Conservation (phyloP, 1,140 invertebrate genomes). For the Drosophila kanapiae region DNA sequence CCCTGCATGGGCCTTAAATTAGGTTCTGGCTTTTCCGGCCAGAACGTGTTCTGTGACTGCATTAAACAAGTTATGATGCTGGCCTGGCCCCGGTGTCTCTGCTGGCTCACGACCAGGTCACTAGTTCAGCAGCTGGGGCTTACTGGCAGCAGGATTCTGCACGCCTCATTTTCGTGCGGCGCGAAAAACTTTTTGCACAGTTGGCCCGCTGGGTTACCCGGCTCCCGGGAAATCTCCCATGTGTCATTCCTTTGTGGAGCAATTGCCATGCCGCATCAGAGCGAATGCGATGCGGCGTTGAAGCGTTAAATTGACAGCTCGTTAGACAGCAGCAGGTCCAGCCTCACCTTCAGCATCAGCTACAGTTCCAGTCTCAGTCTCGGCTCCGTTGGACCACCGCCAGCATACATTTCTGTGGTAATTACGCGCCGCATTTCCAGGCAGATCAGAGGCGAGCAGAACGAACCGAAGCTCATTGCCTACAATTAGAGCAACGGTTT, state of each 20-base stretch:
- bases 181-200: conserved; percentile 74
- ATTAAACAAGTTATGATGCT: conserved; percentile 72
- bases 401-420: conserved; percentile 66
- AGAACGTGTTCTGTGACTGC: conserved; percentile 56
- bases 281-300: conserved; percentile 75
- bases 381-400: conserved; percentile 33
- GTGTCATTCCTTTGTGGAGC: conserved; percentile 79
- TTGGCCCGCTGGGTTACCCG: conserved; percentile 39
- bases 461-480: conserved; percentile 56
- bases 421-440: conserved; percentile 61
- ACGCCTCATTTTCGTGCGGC: conserved; percentile 82
- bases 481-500: conserved; percentile 80
- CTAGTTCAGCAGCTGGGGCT: conserved; percentile 64
- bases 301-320: conserved; percentile 84
- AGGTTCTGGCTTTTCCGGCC: conserved; percentile 48
- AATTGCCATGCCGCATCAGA: conserved; percentile 72
- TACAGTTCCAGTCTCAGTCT: not conserved
- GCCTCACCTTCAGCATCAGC: conserved; percentile 13
- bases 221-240: conserved; percentile 35
- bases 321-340: conserved; percentile 73
- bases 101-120: conserved; percentile 80
- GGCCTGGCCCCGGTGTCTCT: conserved; percentile 45
- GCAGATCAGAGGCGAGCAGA: conserved; percentile 53
- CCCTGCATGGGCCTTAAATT: conserved; percentile 74
- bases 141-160: conserved; percentile 57